phyloP scores from a whole-genome alignment of 2,888 invertebrate genomes.

The Cheilosia soror region DNA sequence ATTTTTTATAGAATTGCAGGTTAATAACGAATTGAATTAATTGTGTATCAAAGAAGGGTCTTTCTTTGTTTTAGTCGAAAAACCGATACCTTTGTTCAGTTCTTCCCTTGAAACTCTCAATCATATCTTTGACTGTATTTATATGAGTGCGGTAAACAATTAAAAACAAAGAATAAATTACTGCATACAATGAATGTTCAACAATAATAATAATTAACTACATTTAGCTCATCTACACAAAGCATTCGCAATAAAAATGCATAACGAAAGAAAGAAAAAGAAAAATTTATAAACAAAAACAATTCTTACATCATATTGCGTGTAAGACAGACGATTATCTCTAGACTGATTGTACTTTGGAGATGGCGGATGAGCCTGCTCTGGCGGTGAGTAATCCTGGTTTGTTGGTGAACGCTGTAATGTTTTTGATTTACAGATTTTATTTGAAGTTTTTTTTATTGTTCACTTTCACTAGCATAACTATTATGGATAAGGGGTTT shows the following conservation, averaged over 20 bases:
- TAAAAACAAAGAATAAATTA: slow-evolving; percentile 26
- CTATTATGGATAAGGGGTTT: slow-evolving; percentile 29
- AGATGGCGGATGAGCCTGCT: slow-evolving; percentile 82
- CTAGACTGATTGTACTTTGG: slow-evolving; percentile 82
- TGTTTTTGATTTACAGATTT: slow-evolving; percentile 34
- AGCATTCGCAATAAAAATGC: slow-evolving; percentile 46
- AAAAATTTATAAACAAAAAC: slow-evolving; percentile 25
- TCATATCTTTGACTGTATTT: not conserved
- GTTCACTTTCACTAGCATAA: slow-evolving; percentile 10
- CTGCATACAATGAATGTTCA: slow-evolving; percentile 55
- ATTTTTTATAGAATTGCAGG: too few species aligned
- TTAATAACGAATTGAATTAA: too few species aligned
- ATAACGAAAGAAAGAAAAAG: slow-evolving; percentile 16
- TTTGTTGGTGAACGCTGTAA: slow-evolving; percentile 78
- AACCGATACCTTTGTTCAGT: not conserved
- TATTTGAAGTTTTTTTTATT: slow-evolving; percentile 10
- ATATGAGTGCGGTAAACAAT: not conserved
- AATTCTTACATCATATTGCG: slow-evolving; percentile 83
- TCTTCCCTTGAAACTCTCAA: not conserved
- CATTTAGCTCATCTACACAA: slow-evolving; percentile 46
- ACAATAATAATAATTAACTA: slow-evolving; percentile 48
- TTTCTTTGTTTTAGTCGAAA: too few species aligned
- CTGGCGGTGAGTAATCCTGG: slow-evolving; percentile 79
- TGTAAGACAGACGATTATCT: slow-evolving; percentile 82
- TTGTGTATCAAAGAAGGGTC: too few species aligned